phyloP scores from a whole-genome alignment of 2,113 vertebrate species.

The Oreochromis spilurus region DNA sequence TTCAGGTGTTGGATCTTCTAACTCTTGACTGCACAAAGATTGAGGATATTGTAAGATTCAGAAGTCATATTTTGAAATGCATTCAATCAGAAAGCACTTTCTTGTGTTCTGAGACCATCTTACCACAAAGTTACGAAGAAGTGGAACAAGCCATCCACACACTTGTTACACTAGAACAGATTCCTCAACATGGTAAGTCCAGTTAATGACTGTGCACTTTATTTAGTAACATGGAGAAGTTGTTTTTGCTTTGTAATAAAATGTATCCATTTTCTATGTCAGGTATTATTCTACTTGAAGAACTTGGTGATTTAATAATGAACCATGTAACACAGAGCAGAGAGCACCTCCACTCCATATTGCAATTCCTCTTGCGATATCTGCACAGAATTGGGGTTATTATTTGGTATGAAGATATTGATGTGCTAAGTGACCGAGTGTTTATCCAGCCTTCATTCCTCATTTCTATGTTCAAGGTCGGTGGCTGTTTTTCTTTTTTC shows the following conservation, averaged over 20 bases:
- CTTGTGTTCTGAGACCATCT: neutral
- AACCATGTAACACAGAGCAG: neutral
- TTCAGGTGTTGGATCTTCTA: constrained; percentile 6
- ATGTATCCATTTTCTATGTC: neutral
- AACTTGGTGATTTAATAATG: neutral
- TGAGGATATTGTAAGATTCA: neutral
- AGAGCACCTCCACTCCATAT: neutral
- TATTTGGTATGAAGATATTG: constrained; percentile 9
- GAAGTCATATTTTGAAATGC: neutral
- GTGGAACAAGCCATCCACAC: neutral
- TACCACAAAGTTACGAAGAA: neutral
- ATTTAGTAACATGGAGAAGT: neutral
- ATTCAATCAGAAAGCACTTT: neutral
- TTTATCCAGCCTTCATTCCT: constrained; percentile 17
- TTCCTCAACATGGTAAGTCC: constrained; percentile 10
- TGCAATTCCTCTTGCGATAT: neutral
- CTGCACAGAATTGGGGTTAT: constrained; percentile 14
- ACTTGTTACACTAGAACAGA: neutral
- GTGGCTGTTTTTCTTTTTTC: neutral
- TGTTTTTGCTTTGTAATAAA: neutral
- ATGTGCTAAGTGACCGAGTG: neutral
- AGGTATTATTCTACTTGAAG: constrained; percentile 1
- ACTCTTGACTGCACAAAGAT: neutral
- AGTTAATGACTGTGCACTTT: neutral
- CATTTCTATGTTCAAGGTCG: constrained; percentile 18